These are phyloP conservation scores for Protomyctophum bolini DNA, from an alignment of 2,113 vertebrate species.

Conservation along the genomic window DNA sequence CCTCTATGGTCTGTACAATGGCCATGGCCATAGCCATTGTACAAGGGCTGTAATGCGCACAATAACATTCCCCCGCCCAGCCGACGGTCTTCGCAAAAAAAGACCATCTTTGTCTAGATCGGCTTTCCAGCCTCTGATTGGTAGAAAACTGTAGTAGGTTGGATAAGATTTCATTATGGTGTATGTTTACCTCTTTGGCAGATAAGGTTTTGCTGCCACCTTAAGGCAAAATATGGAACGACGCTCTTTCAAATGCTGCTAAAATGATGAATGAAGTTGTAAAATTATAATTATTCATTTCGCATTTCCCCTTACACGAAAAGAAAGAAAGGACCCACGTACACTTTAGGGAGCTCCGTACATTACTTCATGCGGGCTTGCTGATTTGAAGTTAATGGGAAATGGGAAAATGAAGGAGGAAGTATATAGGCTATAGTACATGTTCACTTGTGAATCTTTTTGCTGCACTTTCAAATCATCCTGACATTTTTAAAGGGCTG, in stretches of 20 bases:
- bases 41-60: neutral
- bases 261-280: neutral
- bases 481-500: neutral
- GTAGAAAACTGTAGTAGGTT: neutral
- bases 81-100: neutral
- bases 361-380: neutral
- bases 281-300: neutral
- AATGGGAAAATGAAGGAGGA: neutral
- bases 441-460: neutral
- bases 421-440: neutral
- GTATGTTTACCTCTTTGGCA: conserved; percentile 7
- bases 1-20: neutral
- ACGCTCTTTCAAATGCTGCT: neutral
- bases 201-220: conserved; percentile 67
- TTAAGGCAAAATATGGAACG: conserved; percentile 52
- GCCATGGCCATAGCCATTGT: conserved; percentile 8
- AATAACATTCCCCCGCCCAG: conserved; percentile 5
- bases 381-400: neutral
- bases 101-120: conserved; percentile 5
- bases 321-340: neutral
- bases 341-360: neutral
- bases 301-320: neutral
- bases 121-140: neutral
- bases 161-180: neutral
- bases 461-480: neutral